These are phyloP conservation scores for Caerostris extrusa DNA, from an alignment of 1,140 invertebrate species.

Conservation along the genomic window DNA sequence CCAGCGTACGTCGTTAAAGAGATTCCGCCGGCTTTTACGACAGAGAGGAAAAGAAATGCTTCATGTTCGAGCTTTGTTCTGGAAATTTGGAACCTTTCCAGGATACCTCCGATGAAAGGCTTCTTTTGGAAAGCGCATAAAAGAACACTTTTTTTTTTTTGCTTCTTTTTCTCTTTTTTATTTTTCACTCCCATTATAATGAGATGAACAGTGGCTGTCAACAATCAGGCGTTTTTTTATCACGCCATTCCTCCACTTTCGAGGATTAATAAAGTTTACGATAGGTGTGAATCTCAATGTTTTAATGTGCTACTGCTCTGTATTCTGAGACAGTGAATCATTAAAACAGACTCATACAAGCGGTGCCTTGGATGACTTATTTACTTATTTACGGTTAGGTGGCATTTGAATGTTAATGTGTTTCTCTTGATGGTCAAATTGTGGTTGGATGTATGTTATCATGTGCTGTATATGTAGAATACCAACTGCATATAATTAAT, in stretches of 20 bases:
- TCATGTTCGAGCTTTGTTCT: slow-evolving; percentile 42
- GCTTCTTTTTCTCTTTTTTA: too few species aligned
- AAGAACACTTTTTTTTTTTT: not conserved
- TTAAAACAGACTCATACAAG: too few species aligned
- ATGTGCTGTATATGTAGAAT: too few species aligned
- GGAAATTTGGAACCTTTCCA: slow-evolving; percentile 29
- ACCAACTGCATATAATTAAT: too few species aligned
- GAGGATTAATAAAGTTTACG: not conserved
- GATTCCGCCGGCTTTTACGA: not conserved
- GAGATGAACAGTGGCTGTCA: not conserved
- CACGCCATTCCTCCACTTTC: not conserved
- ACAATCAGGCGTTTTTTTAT: not conserved
- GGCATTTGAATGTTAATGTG: too few species aligned
- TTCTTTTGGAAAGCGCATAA: slow-evolving; percentile 24
- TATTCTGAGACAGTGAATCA: too few species aligned
- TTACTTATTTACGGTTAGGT: too few species aligned
- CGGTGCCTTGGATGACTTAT: too few species aligned
- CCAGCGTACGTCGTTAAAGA: not conserved
- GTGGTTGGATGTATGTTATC: too few species aligned
- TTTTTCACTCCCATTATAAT: not conserved
- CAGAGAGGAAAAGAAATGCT: not conserved
- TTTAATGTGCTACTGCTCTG: not conserved
- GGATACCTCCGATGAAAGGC: not conserved
- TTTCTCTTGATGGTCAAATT: too few species aligned
- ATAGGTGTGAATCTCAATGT: not conserved